Evolutionary conservation across 2,797 vertebrate species (phyloP), one percentile per base, ranked within the genome.

Genomic region (Falco columbarius): DNA sequence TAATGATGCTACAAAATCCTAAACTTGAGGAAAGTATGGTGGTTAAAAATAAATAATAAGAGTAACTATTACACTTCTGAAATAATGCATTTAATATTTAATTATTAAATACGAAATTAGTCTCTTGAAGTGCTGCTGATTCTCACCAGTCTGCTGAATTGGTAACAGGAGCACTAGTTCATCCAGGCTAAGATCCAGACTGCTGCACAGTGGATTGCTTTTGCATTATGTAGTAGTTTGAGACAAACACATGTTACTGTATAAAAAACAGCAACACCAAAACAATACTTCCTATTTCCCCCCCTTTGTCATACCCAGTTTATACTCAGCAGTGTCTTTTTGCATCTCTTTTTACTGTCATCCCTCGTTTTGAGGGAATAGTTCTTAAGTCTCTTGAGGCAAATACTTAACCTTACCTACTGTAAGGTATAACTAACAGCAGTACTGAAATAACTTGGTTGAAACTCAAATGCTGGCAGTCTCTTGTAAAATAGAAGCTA

Each of bases 21-120:
- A 1, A 19, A 20, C 30, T 1, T 1, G 5, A 34, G 42, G 14
- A 14, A 30, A 14, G 42, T 21, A 8, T 7, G 14, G 27, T 18
- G 32, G 5, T 61, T 46, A 13, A 44, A 47, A 63, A 1, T 14
- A 63, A 20, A 47, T 13, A 9, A 12, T 22, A 2, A 66, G 38
- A 76, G 24, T 24, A 18, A 34, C 15, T 59, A 0, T 27, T 18
- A 8, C 4, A 0, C 22, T 27, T 30, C 3, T 21, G 55, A 61
- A 65, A 65, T 27, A 3, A 3, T 0, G 9, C 36, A 24, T 74
- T 66, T 30, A 68, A 7, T 56, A 10, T 29, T 63, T 46, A 62
- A 14, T 14, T 18, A 5, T 40, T 5, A n/a, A 27, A 3, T 18
- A 13, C 1, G 66, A 40, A 22, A 10, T 23, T 1, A 30, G 7